A percentile compares a stretch with the other conserved stretches of the same genome.
Conservation (phyloP, 2,888 invertebrate genomes). For the Andrena fulva region DNA sequence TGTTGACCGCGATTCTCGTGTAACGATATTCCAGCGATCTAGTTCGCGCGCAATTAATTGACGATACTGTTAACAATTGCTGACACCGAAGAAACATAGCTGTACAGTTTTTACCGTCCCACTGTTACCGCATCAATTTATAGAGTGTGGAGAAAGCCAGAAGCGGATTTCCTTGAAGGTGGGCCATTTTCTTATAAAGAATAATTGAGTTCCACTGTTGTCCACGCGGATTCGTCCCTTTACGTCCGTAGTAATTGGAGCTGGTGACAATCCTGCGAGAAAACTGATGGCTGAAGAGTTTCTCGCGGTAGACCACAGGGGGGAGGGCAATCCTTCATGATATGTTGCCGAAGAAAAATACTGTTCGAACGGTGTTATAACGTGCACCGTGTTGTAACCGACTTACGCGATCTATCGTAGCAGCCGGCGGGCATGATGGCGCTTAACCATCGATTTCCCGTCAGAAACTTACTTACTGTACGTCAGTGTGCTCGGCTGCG, state of each 20-base stretch:
- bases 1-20: conserved; percentile 8
- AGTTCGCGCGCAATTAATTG: conserved; percentile 11
- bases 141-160: no score
- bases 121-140: no score
- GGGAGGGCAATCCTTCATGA: conserved; percentile 27
- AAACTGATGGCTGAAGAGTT: neutral
- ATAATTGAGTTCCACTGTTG: no score
- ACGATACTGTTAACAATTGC: conserved; percentile 12
- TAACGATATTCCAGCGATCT: neutral
- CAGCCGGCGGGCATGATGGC: conserved; percentile 71
- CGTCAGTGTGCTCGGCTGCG: conserved; percentile 67
- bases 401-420: conserved; percentile 68
- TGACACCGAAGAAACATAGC: neutral
- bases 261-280: no score
- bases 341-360: conserved; percentile 41
- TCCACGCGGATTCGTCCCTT: no score
- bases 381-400: conserved; percentile 65
- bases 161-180: no score
- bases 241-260: neutral
- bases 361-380: conserved; percentile 49
- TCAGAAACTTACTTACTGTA: conserved; percentile 76
- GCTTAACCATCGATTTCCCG: conserved; percentile 77
- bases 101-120: no score
- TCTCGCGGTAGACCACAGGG: neutral
- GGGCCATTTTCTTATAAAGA: no score